phyloP scores from a whole-genome alignment of 2,113 vertebrate species.

The Dicrurus megarhynchus region DNA sequence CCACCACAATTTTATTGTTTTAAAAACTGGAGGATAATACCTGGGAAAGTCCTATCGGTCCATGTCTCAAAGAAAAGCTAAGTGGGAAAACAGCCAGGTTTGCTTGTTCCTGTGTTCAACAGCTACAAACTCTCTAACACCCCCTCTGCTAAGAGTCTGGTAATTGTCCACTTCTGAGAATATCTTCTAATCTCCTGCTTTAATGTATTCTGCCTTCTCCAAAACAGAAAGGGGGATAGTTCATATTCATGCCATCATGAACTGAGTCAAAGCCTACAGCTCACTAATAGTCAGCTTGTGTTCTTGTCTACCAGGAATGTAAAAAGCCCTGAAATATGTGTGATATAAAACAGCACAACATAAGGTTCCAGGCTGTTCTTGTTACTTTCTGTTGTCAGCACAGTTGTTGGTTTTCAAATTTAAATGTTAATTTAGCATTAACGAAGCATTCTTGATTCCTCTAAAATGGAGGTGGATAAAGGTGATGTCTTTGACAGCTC shows the following conservation, averaged over 20 bases:
- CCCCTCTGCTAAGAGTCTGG: not conserved
- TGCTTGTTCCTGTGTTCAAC: not conserved
- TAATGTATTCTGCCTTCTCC: not conserved
- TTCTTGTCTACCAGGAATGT: conserved; percentile 41
- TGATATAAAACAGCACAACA: conserved; percentile 56
- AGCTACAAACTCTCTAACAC: not conserved
- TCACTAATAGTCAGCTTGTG: conserved; percentile 22
- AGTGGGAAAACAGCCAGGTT: not conserved
- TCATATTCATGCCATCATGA: not conserved
- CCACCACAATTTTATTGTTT: not conserved
- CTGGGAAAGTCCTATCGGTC: not conserved
- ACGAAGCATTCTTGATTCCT: conserved; percentile 27
- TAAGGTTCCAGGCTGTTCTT: conserved; percentile 64
- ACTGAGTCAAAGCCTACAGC: not conserved
- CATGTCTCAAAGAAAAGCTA: not conserved
- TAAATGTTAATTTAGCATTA: conserved; percentile 63
- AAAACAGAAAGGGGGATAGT: not conserved
- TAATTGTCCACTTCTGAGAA: not conserved
- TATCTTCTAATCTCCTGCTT: not conserved
- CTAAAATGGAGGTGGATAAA: conserved; percentile 55
- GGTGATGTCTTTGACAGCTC: conserved; percentile 43
- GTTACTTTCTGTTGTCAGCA: conserved; percentile 53
- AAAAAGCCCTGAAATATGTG: conserved; percentile 51
- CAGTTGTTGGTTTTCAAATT: conserved; percentile 52
- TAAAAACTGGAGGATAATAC: not conserved